A percentile compares a stretch with the other conserved stretches of the same genome.
Conservation (phyloP, 2,888 invertebrate genomes). For the Drosophila algonquin region DNA sequence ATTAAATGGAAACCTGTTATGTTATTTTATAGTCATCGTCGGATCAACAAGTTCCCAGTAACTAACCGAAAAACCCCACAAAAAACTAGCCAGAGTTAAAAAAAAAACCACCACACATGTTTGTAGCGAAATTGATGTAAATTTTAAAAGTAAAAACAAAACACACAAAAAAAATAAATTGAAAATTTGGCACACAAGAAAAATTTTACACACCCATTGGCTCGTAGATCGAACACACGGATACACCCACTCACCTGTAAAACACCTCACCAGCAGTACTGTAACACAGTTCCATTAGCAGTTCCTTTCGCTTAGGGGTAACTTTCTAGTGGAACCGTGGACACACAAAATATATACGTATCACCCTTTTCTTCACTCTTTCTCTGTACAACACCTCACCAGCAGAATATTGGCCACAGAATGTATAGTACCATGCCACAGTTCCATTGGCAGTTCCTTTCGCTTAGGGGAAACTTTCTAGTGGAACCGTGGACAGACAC, state of each 20-base stretch:
- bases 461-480: not conserved
- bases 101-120: conserved; percentile 36
- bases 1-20: conserved; percentile 66
- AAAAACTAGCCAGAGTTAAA: conserved; percentile 64
- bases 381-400: conserved; percentile 3
- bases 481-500: too few species aligned
- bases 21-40: conserved; percentile 67
- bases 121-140: conserved; percentile 48
- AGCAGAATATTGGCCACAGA: too few species aligned
- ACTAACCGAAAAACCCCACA: conserved; percentile 58
- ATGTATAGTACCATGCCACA: too few species aligned
- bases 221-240: conserved; percentile 4
- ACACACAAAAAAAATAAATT: conserved; percentile 38
- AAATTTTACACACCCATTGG: conserved; percentile 47
- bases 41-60: conserved; percentile 58
- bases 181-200: conserved; percentile 39
- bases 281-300: conserved; percentile 2
- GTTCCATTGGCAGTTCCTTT: too few species aligned
- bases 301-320: not conserved
- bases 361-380: conserved; percentile 19
- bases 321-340: too few species aligned
- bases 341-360: not conserved
- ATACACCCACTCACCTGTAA: conserved; percentile 1
- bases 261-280: conserved; percentile 7
- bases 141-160: conserved; percentile 30